Evolutionary conservation across 2,888 invertebrate species (phyloP), one percentile per base, ranked within the genome.

Genomic region (Steinernema scapterisci): DNA sequence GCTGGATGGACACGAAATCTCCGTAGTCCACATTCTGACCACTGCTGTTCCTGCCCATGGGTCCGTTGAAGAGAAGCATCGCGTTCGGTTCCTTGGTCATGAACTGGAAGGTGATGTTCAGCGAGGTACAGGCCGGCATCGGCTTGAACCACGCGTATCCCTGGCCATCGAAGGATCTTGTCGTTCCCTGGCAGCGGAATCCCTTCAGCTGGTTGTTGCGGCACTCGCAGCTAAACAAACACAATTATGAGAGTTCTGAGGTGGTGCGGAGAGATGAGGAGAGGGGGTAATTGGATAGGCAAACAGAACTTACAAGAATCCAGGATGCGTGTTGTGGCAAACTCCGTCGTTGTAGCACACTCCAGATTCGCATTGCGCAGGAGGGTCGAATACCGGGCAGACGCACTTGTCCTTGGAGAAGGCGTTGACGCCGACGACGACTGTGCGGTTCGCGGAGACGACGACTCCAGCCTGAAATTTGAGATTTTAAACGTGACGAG

Each of bases 131-230:
- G 0, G 81, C 81, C 89, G 95, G 95, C 74, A 99, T 90, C 0
- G 97, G 93, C 0, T 95, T 94, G 90, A 95, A 97, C 95, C 97
- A 96, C 21, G 97, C 97, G 94, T 95, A 99, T 7, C 97, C 96
- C 81, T 93, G 93, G 9, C 81, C 81, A 48, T 75, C 71, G 75
- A 81, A 81, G n/a, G 75, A 73, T 46, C 97, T 91, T 0, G 95
- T 93, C 0, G 95, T 95, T 90, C 96, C 95, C 89, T 99, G 97
- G 89, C 99, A 99, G 73, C 97, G 91, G 0, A 97, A 95, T 0
- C 99, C 99, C 81, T 94, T 94, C 87, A 95, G 95, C 1, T 94
- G 94, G 52, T 92, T 91, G 0, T 93, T 84, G n/a, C 87, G 94
- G 88, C 97, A 99, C 27, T 94, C 93, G 88, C 97, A 99, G 80